Conservation (phyloP, 2,113 vertebrate species). For the Zosterops borbonicus region DNA sequence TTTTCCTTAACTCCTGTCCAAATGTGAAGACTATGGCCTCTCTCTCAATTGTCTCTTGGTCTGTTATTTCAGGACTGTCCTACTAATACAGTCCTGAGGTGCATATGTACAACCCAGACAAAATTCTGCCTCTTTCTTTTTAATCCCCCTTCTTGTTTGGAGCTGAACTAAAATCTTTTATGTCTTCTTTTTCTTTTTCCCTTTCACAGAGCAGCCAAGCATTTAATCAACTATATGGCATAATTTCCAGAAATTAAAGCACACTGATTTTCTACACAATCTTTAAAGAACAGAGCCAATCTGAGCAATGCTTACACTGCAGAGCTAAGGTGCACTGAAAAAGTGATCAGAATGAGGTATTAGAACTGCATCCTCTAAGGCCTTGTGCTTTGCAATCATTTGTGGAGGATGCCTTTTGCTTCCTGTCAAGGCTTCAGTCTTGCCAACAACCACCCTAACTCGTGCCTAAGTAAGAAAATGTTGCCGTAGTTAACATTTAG, state of each 20-base stretch:
- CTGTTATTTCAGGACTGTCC: neutral
- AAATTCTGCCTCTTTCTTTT: neutral
- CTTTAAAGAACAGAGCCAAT: neutral
- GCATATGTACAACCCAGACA: neutral
- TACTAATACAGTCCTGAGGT: neutral
- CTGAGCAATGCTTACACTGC: neutral
- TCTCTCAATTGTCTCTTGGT: neutral
- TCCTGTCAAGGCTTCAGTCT: neutral
- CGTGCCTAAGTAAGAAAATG: neutral
- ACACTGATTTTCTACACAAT: neutral
- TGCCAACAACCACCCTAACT: neutral
- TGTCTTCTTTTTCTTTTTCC: neutral
- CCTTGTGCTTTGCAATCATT: neutral
- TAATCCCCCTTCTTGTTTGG: accelerated
- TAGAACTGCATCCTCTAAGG: neutral
- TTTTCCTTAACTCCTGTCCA: neutral
- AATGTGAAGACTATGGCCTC: neutral
- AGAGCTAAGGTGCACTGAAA: neutral
- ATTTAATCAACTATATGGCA: neutral
- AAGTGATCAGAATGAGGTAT: neutral
- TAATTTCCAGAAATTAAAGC: neutral
- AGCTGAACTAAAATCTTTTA: neutral
- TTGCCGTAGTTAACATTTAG: neutral
- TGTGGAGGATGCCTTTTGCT: neutral
- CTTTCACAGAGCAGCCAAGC: neutral